A percentile compares a stretch with the other conserved stretches of the same genome.
These are phyloP conservation scores for Ichneumoninae sp. DNA, from an alignment of 2,888 invertebrate genomes.

Conservation along the genomic window DNA sequence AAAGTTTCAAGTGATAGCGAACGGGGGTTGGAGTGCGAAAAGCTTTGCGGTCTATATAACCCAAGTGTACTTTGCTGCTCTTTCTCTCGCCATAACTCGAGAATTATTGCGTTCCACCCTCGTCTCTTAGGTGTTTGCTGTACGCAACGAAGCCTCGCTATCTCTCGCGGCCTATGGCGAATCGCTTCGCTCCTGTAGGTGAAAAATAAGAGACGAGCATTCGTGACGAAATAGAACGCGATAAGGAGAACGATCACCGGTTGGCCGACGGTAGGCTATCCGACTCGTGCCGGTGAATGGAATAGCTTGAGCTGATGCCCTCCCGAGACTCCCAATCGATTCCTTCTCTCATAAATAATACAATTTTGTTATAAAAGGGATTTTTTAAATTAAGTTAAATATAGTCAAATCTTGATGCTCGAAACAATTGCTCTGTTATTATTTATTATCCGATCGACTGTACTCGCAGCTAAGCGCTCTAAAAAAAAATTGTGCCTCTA, in stretches of 20 bases:
- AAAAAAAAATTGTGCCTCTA: background rate
- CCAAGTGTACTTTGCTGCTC: constrained; percentile 37
- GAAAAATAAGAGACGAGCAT: constrained; percentile 44
- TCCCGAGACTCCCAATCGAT: background rate
- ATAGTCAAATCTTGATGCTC: background rate
- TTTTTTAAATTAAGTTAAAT: too few species aligned
- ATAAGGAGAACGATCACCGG: constrained; percentile 18
- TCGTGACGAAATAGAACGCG: constrained; percentile 6
- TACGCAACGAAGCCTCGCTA: constrained; percentile 36
- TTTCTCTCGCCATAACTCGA: constrained; percentile 61
- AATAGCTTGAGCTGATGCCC: background rate
- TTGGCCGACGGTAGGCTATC: constrained; percentile 55
- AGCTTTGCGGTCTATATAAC: constrained; percentile 20
- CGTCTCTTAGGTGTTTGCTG: constrained; percentile 36
- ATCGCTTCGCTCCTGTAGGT: constrained; percentile 17
- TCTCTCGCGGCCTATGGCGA: constrained; percentile 3
- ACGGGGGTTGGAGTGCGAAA: constrained; percentile 38
- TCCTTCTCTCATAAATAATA: background rate
- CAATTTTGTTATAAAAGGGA: background rate
- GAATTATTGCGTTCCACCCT: constrained; percentile 63
- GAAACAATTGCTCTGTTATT: background rate
- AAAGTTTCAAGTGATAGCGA: constrained; percentile 66
- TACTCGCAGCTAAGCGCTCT: background rate
- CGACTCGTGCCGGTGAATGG: constrained; percentile 1
- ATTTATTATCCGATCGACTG: background rate